Evolutionary conservation across 2,113 vertebrate genomes (phyloP).

Genomic region (Hippolais icterina): DNA sequence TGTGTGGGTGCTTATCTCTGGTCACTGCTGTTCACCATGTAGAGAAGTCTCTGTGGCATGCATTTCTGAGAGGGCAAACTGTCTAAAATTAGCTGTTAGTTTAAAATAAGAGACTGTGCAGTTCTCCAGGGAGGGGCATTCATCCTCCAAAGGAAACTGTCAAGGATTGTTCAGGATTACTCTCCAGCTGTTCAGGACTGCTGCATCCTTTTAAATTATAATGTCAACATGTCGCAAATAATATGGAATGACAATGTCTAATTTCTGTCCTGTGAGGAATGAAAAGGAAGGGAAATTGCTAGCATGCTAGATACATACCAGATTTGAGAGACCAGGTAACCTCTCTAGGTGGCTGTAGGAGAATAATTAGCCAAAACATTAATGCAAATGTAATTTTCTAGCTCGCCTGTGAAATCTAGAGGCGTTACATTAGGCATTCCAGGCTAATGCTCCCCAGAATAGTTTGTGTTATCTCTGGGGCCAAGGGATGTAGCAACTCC

Average conservation of each 20-base stretch:
- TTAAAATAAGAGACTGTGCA: slow-evolving; percentile 58
- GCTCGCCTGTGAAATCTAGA: slow-evolving; percentile 23
- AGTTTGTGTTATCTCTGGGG: background rate
- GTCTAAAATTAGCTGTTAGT: slow-evolving; percentile 66
- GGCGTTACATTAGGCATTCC: background rate
- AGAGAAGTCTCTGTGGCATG: slow-evolving; percentile 55
- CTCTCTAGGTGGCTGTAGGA: background rate
- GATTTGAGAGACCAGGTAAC: slow-evolving; percentile 36
- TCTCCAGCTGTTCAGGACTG: slow-evolving; percentile 69
- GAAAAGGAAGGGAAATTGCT: slow-evolving; percentile 60
- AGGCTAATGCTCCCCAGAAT: background rate
- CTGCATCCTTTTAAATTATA: slow-evolving; percentile 69
- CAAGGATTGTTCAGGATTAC: slow-evolving; percentile 69
- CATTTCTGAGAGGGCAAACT: slow-evolving; percentile 61
- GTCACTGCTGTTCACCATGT: slow-evolving; percentile 51
- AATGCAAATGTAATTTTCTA: slow-evolving; percentile 24
- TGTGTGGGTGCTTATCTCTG: slow-evolving; percentile 67
- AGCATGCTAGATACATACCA: slow-evolving; percentile 22
- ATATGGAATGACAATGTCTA: slow-evolving; percentile 60
- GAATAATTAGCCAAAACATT: slow-evolving; percentile 28
- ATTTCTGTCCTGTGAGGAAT: slow-evolving; percentile 63
- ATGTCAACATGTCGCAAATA: slow-evolving; percentile 62
- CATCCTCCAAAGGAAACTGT: slow-evolving; percentile 68
- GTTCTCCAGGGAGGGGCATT: slow-evolving; percentile 59
- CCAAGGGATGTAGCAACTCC: background rate